Percentiles rank a stretch among this genome's conserved stretches.
phyloP scores from a whole-genome alignment of 2,113 vertebrate genomes.

The Crypturellus undulatus region DNA sequence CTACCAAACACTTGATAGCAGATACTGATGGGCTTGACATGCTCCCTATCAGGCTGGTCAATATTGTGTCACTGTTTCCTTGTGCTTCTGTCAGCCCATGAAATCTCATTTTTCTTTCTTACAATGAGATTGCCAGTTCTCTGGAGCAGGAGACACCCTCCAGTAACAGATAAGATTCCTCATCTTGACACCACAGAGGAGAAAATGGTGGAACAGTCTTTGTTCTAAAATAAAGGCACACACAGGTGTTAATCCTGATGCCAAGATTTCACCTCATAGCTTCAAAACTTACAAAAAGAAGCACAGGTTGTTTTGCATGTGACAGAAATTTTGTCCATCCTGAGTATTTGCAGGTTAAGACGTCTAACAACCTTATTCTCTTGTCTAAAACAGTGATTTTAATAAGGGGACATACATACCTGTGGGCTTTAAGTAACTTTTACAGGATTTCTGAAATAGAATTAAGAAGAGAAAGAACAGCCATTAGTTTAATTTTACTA shows the following conservation, averaged over 20 bases:
- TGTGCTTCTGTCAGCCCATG: neutral
- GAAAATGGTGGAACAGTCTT: neutral
- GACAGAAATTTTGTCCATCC: neutral
- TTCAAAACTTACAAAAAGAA: neutral
- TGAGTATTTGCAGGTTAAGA: neutral
- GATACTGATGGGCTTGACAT: neutral
- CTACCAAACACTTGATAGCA: neutral
- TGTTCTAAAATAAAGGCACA: neutral
- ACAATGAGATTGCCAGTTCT: neutral
- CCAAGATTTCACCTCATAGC: neutral
- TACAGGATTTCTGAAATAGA: neutral
- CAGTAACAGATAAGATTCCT: neutral
- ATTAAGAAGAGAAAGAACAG: neutral
- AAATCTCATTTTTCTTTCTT: neutral
- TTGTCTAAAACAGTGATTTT: neutral
- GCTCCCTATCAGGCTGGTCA: neutral
- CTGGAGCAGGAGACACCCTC: neutral
- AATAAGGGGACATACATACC: neutral
- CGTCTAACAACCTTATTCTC: neutral
- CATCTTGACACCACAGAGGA: neutral
- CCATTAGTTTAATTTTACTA: neutral
- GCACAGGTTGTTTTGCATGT: neutral
- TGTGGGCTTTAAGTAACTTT: neutral
- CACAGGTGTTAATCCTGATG: neutral
- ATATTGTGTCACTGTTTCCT: neutral